Conservation (phyloP, 2,113 vertebrate species). For the Nannospalax galili region DNA sequence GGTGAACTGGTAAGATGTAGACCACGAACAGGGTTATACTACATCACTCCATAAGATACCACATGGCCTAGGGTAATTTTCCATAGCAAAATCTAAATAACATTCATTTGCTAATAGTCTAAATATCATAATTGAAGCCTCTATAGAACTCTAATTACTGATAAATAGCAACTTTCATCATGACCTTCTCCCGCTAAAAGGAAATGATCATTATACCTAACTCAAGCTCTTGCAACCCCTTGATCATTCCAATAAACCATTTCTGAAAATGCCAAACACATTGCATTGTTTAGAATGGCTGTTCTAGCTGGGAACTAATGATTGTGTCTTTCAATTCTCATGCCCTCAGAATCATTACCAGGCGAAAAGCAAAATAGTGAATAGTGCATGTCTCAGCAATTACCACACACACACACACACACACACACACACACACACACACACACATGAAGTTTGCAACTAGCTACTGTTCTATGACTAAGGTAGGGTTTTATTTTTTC, state of each 20-base stretch:
- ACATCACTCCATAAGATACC: slow-evolving; percentile 68
- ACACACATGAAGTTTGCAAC: background rate
- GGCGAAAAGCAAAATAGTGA: slow-evolving; percentile 48
- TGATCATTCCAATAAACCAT: slow-evolving; percentile 70
- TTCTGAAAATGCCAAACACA: slow-evolving; percentile 74
- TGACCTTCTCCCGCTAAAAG: slow-evolving; percentile 67
- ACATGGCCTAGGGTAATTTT: slow-evolving; percentile 76
- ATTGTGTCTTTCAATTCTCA: slow-evolving; percentile 21
- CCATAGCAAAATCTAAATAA: slow-evolving; percentile 74
- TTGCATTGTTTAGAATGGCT: slow-evolving; percentile 60
- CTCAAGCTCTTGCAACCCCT: slow-evolving; percentile 66
- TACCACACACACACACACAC: too few species aligned
- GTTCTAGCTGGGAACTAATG: slow-evolving; percentile 58
- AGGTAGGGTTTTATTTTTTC: background rate
- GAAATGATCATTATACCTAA: slow-evolving; percentile 74
- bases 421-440: background rate
- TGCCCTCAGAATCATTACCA: slow-evolving; percentile 46
- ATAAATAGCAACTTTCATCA: slow-evolving; percentile 79
- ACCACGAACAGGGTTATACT: slow-evolving; percentile 61
- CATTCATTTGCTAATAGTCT: slow-evolving; percentile 74
- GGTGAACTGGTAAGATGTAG: slow-evolving; percentile 9
- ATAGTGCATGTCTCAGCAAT: background rate
- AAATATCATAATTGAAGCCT: slow-evolving; percentile 77
- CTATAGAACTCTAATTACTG: slow-evolving; percentile 77
- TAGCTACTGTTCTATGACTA: background rate